These are phyloP conservation scores for Nematolebias whitei DNA, from an alignment of 2,113 vertebrate species.

Conservation along the genomic window DNA sequence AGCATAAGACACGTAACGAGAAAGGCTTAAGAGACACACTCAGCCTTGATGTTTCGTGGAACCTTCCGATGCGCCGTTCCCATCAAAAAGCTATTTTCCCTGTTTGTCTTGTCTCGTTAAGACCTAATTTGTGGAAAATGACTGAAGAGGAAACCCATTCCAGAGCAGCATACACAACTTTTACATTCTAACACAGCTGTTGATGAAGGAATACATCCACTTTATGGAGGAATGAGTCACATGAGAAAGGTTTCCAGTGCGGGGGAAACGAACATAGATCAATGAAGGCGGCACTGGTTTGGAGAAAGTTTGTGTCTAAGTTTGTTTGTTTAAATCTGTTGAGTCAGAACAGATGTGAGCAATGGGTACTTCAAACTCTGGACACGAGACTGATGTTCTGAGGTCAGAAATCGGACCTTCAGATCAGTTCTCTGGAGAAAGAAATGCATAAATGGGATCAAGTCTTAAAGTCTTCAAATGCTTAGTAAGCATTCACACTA, in stretches of 20 bases:
- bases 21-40: not conserved
- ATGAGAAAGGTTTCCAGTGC: not conserved
- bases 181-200: not conserved
- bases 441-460: not conserved
- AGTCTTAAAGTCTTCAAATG: no score
- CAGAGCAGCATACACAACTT: not conserved
- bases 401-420: not conserved
- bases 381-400: not conserved
- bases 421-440: slow-evolving; percentile 5
- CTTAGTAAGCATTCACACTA: no score
- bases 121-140: not conserved
- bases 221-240: not conserved
- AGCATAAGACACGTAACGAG: not conserved
- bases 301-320: not conserved
- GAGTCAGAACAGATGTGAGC: not conserved
- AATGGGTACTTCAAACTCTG: slow-evolving; percentile 3
- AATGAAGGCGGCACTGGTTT: not conserved
- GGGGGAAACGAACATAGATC: not conserved
- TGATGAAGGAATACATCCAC: not conserved
- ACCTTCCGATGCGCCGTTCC: not conserved
- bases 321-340: not conserved
- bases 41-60: slow-evolving; percentile 10
- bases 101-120: not conserved
- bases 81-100: not conserved
- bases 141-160: not conserved